Percentiles rank a stretch among this genome's conserved stretches.
Evolutionary conservation across 2,888 invertebrate species (phyloP).

Genomic region (Drosophila ochracea): DNA sequence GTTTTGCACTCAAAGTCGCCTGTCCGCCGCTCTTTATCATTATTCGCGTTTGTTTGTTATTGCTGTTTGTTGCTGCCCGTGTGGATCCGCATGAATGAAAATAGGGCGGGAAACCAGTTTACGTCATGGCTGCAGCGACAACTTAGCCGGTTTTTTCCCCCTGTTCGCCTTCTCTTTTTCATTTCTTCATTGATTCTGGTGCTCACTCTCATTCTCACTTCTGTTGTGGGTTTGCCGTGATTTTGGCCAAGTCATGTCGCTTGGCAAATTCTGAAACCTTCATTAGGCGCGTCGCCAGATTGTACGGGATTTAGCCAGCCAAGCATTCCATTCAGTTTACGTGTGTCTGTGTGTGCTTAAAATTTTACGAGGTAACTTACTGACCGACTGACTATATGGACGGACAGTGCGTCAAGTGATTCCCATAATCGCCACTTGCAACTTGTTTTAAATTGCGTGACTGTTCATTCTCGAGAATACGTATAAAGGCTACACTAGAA

Average conservation of each 20-base stretch:
- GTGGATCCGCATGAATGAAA: constrained; percentile 53
- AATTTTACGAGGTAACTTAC: constrained; percentile 40
- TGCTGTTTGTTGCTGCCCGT: constrained; percentile 21
- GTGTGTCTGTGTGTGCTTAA: background rate
- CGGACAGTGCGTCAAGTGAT: constrained; percentile 59
- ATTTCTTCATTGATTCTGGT: constrained; percentile 21
- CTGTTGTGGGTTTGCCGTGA: constrained; percentile 23
- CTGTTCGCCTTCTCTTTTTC: constrained; percentile 5
- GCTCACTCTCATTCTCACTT: constrained; percentile 66
- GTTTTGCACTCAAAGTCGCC: constrained; percentile 29
- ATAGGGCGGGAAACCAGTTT: constrained; percentile 69
- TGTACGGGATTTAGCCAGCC: constrained; percentile 33
- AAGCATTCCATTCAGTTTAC: constrained; percentile 23
- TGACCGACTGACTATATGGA: constrained; percentile 1
- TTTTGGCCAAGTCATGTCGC: constrained; percentile 34
- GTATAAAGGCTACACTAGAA: constrained; percentile 1
- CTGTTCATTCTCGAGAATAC: constrained; percentile 50
- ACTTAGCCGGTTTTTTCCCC: constrained; percentile 46
- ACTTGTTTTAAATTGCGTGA: constrained; percentile 65
- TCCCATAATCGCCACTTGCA: constrained; percentile 58
- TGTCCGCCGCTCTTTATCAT: constrained; percentile 46
- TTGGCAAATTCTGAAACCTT: constrained; percentile 64
- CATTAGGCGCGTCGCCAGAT: constrained; percentile 55
- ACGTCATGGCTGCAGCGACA: constrained; percentile 65
- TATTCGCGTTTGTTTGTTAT: constrained; percentile 56